Base-by-base conservation (phyloP, 2,888 invertebrate species). In the Entomobrya multifasciata region DNA sequence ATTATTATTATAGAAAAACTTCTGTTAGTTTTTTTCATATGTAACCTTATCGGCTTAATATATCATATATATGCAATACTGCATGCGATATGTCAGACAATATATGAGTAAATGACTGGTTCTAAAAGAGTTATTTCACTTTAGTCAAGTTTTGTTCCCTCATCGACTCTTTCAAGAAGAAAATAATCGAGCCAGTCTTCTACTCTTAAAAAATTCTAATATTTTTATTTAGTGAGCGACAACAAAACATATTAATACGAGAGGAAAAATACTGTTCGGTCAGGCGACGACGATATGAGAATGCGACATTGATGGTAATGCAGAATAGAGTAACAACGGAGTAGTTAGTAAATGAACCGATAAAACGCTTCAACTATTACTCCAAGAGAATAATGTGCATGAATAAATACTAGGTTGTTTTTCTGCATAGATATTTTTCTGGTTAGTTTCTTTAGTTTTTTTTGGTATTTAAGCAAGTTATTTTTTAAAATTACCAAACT, bases 301-400 rank as follows among this genome's bases (percentile, higher is more conserved):
- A 30, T n/a, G 30, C 10, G 76, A 36, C 22, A 27, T 52, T 76
- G 27, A 55, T 76, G 27, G 13, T 47, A n/a, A 47, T 44, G 30
- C 52, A 55, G n/a, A n/a, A n/a, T n/a, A n/a, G n/a, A n/a, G n/a
- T n/a, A n/a, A n/a, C n/a, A n/a, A n/a, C n/a, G n/a, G n/a, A n/a
- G n/a, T n/a, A 36, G 41, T 30, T 55, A 55, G 76, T 17, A 49
- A 57, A 72, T 72, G 72, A 57, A 72, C 57, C 55, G 81, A 72
- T 81, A 72, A 81, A 80, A 65, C 8, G 36, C n/a, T n/a, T n/a
- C n/a, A n/a, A n/a, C n/a, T n/a, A n/a, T n/a, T 36, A 36, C 8
- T 6, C 36, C 36, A 47, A n/a, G 41, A 25, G n/a, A 52, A 55
- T 15, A 62, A 44, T 78, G 17, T 36, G 10, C 41, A 57, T 25